Percentiles rank a stretch among this genome's conserved stretches.
Evolutionary conservation across 2,797 vertebrate genomes (phyloP).

Genomic region (Lagorchestes hirsutus): DNA sequence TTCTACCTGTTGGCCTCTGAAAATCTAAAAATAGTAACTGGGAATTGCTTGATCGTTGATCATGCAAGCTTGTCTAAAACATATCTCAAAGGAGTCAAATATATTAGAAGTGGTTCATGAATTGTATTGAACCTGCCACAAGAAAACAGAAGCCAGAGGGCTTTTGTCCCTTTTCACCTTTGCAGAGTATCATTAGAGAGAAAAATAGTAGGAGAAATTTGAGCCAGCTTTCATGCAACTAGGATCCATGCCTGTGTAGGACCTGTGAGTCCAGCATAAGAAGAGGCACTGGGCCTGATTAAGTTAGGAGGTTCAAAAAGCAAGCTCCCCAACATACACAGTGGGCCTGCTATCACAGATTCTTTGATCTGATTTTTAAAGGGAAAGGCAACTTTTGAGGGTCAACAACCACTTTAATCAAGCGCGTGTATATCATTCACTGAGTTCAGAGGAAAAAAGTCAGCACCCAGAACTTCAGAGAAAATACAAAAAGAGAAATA

Average conservation of each 20-base stretch:
- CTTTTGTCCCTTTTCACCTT: conserved; percentile 51
- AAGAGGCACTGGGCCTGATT: background rate
- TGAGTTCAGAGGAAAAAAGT: no score
- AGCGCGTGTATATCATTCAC: no score
- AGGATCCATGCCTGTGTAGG: background rate
- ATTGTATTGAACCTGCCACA: conserved; percentile 10
- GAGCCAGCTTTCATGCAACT: background rate
- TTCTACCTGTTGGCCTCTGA: background rate
- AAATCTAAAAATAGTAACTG: conserved; percentile 40
- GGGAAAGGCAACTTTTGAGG: no score
- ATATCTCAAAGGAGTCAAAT: conserved; percentile 20
- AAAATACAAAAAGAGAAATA: no score
- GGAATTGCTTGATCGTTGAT: conserved; percentile 12
- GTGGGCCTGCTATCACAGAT: no score
- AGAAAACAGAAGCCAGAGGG: conserved; percentile 37
- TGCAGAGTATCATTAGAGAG: background rate
- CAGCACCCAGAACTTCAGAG: no score
- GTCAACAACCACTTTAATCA: no score
- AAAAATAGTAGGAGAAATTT: background rate
- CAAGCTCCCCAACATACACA: no score
- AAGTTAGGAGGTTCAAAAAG: background rate
- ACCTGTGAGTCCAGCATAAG: background rate
- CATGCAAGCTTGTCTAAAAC: conserved; percentile 26
- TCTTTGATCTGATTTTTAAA: no score
- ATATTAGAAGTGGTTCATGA: conserved; percentile 29